phyloP scores from a whole-genome alignment of 2,888 invertebrate species.

The Drosophila prostipennis region DNA sequence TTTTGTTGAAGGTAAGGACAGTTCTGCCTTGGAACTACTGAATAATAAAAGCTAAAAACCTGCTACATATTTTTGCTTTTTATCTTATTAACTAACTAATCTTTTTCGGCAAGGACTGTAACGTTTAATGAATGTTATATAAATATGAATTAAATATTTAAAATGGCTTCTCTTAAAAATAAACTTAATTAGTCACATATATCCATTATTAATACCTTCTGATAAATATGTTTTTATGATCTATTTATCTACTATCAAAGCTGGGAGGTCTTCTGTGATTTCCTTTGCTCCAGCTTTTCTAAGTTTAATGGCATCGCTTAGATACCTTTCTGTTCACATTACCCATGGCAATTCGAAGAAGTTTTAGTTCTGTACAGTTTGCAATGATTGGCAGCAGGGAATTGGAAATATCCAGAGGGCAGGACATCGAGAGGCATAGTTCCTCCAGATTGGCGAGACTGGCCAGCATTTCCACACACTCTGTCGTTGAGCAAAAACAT shows the following conservation, averaged over 20 bases:
- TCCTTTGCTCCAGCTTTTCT: neutral
- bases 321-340: conserved; percentile 27
- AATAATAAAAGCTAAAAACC: too few species aligned
- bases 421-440: conserved; percentile 64
- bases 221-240: neutral
- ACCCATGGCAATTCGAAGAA: conserved; percentile 51
- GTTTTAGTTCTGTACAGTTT: conserved; percentile 42
- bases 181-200: too few species aligned
- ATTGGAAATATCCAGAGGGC: conserved; percentile 49
- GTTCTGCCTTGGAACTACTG: too few species aligned
- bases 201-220: too few species aligned
- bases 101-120: too few species aligned
- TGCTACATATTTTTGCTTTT: neutral
- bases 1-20: too few species aligned
- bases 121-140: too few species aligned
- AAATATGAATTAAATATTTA: too few species aligned
- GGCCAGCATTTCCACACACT: conserved; percentile 48
- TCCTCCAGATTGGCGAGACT: conserved; percentile 40
- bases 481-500: conserved; percentile 55
- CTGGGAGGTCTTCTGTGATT: too few species aligned
- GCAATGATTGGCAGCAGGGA: conserved; percentile 45
- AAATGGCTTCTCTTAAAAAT: too few species aligned
- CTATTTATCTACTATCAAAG: neutral
- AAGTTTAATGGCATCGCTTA: conserved; percentile 38
- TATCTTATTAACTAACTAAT: neutral